Base-by-base conservation (phyloP, 2,888 invertebrate genomes). In the Nysson spinosus region DNA sequence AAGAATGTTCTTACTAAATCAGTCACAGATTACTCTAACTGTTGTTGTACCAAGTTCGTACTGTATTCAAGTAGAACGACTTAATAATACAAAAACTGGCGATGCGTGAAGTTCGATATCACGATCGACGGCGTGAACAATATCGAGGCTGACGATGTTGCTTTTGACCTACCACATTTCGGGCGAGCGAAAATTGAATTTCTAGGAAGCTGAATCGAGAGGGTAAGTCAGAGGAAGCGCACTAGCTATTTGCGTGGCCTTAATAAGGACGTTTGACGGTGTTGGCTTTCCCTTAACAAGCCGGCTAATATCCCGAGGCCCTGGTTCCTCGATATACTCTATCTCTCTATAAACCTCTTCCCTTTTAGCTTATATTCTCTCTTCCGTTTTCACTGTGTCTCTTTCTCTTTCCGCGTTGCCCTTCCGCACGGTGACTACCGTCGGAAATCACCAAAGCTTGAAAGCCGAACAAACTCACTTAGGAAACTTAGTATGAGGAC, bases 381-480 rank as follows among this genome's bases (percentile, higher is more conserved):
- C 4, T 32, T 37, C 28, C 40, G 4, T 39, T 43, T 37, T 4
- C 49, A 22, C 16, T 47, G 22, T 43, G 32, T 46, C 35, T 6
- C 37, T 55, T 42, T 40, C 55, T 16, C 40, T 17, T 16, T n/a
- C 42, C 39, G 7, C 32, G 20, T 50, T 52, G 54, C 28, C 57
- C 67, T 63, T 63, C 60, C 60, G 56, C 72, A 60, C 66, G 32
- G 47, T 39, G 61, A 55, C 57, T 57, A 64, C 61, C 68, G 72
- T 51, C 68, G 71, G 67, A 76, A 82, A 80, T 76, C 79, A 78
- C 77, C 76, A 81, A 83, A 81, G 83, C 82, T 83, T 82, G 83
- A 84, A 83, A 84, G 84, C 75, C 83, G 83, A 84, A 84, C 80
- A 85, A 85, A 85, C 82, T 84, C 78, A 80, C 83, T 85, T 85